Conservation (phyloP, 2,888 invertebrate species). For the Apantesis nais region DNA sequence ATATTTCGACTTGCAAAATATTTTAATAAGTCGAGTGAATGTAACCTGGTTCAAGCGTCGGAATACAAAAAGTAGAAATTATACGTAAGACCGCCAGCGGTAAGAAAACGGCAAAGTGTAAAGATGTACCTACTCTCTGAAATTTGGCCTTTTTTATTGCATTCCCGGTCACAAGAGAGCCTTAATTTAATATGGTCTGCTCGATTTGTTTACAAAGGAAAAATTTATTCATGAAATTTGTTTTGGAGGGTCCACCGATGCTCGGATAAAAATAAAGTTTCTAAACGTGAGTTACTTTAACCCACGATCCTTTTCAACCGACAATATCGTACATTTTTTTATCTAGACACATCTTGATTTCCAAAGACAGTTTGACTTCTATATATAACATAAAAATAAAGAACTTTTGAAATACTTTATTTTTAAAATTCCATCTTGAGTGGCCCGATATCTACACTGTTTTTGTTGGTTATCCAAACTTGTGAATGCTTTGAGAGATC, state of each 20-base stretch:
- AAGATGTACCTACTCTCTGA: conserved; percentile 53
- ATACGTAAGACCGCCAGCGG: neutral
- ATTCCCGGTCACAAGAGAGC: conserved; percentile 67
- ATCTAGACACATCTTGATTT: conserved; percentile 35
- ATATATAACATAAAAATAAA: neutral
- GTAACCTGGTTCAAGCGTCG: too few relatives aligned
- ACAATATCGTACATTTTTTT: conserved; percentile 63
- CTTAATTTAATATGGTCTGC: conserved; percentile 81
- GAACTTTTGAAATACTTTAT: neutral
- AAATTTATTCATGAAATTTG: conserved; percentile 85
- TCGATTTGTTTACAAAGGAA: conserved; percentile 85
- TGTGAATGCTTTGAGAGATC: too few relatives aligned
- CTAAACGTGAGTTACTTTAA: conserved; percentile 70
- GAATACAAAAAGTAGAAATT: neutral
- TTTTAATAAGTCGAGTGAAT: too few relatives aligned
- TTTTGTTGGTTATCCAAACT: too few relatives aligned
- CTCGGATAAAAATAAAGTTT: conserved; percentile 76
- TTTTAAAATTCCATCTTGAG: too few relatives aligned
- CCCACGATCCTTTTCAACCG: conserved; percentile 54
- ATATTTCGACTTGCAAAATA: too few relatives aligned
- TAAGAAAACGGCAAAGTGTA: conserved; percentile 24
- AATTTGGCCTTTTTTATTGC: conserved; percentile 66
- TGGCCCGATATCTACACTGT: too few relatives aligned
- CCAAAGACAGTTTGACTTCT: conserved; percentile 10
- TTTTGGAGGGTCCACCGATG: conserved; percentile 70